phyloP scores from a whole-genome alignment of 2,113 vertebrate genomes.

The Ardeotis arabs region DNA sequence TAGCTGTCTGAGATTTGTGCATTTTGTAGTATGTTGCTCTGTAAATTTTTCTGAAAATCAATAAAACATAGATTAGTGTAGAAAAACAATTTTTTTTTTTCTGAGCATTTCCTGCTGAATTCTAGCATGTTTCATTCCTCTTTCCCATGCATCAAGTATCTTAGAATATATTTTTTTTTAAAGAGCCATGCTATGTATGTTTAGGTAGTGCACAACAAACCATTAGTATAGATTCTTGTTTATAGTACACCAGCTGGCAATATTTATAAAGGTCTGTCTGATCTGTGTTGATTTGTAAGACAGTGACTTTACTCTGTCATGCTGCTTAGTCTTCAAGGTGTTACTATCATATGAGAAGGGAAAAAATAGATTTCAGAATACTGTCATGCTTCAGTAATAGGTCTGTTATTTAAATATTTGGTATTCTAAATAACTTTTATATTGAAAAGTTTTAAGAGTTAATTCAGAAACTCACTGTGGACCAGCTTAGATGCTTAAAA shows the following conservation, averaged over 20 bases:
- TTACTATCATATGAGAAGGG: conserved; percentile 13
- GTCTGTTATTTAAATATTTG: not conserved
- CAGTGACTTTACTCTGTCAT: not conserved
- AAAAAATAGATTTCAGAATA: not conserved
- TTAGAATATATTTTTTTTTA: not conserved
- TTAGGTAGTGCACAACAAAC: not conserved
- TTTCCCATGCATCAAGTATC: not conserved
- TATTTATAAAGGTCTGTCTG: not conserved
- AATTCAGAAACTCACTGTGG: not conserved
- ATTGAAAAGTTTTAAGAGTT: not conserved
- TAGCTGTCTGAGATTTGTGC: not conserved
- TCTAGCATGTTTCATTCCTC: not conserved
- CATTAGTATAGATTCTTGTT: not conserved
- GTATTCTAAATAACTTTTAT: not conserved
- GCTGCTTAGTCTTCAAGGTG: conserved; percentile 4
- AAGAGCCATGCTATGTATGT: not conserved
- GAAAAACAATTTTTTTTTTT: not conserved
- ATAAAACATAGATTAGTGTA: not conserved
- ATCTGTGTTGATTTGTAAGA: not conserved
- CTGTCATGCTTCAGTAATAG: not conserved
- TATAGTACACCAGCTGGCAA: not conserved
- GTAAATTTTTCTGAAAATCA: not conserved
- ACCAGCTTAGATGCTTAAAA: not conserved
- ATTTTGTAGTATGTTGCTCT: not conserved
- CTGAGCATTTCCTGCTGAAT: not conserved